These are phyloP conservation scores for Percina caprodes DNA, from an alignment of 2,113 vertebrate genomes.

Conservation along the genomic window DNA sequence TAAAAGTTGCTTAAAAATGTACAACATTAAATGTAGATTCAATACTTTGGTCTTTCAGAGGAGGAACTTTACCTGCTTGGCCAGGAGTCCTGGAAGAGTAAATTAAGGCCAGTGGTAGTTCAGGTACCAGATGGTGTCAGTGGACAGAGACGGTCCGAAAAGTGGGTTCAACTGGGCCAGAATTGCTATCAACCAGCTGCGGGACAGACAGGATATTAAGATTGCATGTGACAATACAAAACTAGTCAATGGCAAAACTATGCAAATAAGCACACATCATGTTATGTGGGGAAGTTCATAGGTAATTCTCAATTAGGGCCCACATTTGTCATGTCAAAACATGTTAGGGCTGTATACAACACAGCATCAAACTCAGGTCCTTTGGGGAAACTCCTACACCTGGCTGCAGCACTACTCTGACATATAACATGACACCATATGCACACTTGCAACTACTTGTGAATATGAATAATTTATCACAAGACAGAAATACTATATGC, in stretches of 20 bases:
- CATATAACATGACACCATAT: constrained; percentile 44
- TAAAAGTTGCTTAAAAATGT: too few relatives aligned
- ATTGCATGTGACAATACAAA: neutral
- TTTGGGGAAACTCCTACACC: neutral
- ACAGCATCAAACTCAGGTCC: neutral
- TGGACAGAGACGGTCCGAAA: constrained; percentile 90
- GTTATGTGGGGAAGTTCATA: neutral
- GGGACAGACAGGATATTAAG: constrained; percentile 18
- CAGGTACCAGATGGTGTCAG: constrained; percentile 93
- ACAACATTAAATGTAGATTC: neutral
- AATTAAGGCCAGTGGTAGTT: constrained; percentile 88
- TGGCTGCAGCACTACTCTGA: constrained; percentile 9
- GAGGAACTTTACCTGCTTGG: constrained; percentile 46
- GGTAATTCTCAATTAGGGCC: neutral
- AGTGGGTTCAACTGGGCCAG: constrained; percentile 96
- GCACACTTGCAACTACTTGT: neutral
- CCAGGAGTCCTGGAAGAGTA: neutral
- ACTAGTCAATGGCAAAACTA: neutral
- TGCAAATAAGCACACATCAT: neutral
- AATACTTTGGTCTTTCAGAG: neutral
- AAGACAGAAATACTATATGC: neutral
- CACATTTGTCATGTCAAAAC: neutral
- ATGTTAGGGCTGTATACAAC: neutral
- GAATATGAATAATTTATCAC: constrained; percentile 44
- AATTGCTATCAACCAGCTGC: constrained; percentile 98